phyloP scores from a whole-genome alignment of 2,797 vertebrate genomes.

The Hemibagrus guttatus region DNA sequence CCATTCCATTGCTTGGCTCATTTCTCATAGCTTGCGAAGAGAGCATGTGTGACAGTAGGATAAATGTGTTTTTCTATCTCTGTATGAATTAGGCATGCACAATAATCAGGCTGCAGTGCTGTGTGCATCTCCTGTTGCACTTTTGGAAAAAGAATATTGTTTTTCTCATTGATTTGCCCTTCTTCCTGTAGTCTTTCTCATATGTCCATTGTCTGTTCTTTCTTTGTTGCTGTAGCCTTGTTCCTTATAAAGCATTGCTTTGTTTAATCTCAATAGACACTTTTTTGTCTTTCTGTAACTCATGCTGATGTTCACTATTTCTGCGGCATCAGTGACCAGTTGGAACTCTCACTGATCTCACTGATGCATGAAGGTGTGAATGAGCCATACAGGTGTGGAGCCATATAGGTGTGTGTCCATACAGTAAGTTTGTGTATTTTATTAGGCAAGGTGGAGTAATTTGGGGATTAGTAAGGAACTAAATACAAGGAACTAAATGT shows the following conservation, averaged over 20 bases:
- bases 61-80: conserved; percentile 32
- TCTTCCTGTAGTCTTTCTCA: background rate
- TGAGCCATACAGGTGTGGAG: too few species aligned
- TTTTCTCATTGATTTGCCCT: conserved; percentile 2
- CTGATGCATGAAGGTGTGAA: conserved; percentile 18
- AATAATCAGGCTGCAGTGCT: conserved; percentile 46
- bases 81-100: conserved; percentile 18
- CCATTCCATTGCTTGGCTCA: conserved; percentile 44
- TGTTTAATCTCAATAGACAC: background rate
- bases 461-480: background rate
- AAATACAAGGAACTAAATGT: background rate
- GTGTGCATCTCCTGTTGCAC: conserved; percentile 29
- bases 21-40: conserved; percentile 22
- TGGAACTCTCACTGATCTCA: conserved; percentile 22
- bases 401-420: background rate
- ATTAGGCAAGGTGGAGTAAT: background rate
- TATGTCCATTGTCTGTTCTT: background rate
- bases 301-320: conserved; percentile 44
- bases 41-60: conserved; percentile 38
- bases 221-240: conserved; percentile 4
- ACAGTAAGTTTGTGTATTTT: conserved; percentile 30
- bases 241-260: background rate
- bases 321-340: conserved; percentile 32
- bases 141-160: conserved; percentile 13
- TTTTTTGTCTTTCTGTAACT: conserved; percentile 13